These are phyloP conservation scores for Acipenser transmontanus DNA, from an alignment of 2,797 vertebrate species.

Conservation along the genomic window DNA sequence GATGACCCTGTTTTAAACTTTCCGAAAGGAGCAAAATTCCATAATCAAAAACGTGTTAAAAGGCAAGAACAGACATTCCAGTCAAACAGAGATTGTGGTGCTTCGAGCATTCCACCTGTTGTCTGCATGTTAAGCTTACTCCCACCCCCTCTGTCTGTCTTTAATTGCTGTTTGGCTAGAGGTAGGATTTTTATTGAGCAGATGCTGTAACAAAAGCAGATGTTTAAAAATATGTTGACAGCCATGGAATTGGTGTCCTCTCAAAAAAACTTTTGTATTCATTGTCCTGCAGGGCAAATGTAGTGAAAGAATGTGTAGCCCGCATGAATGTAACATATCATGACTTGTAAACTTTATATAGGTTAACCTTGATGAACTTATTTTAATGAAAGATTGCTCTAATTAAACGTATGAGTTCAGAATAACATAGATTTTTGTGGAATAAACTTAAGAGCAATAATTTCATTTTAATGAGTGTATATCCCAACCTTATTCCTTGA, in stretches of 20 bases:
- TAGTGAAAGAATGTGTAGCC: conserved; percentile 22
- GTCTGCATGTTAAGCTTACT: conserved; percentile 13
- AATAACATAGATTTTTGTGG: conserved; percentile 32
- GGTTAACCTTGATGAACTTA: conserved; percentile 28
- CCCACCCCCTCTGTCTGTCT: conserved; percentile 27
- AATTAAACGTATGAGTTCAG: conserved; percentile 35
- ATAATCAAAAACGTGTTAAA: conserved; percentile 31
- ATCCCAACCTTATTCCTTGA: conserved; percentile 17
- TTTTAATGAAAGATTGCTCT: conserved; percentile 34
- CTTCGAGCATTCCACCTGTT: conserved; percentile 30
- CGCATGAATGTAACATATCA: conserved; percentile 21
- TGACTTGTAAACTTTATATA: conserved; percentile 34
- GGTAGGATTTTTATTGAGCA: conserved; percentile 36
- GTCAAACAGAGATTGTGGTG: conserved; percentile 21
- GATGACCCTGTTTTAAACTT: conserved; percentile 14
- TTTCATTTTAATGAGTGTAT: conserved; percentile 27
- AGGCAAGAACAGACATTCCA: conserved; percentile 31
- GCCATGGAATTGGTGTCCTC: conserved; percentile 44
- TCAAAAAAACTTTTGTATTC: conserved; percentile 45
- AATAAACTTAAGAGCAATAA: conserved; percentile 20
- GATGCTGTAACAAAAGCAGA: conserved; percentile 44
- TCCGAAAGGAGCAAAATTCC: conserved; percentile 25
- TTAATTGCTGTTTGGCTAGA: conserved; percentile 42
- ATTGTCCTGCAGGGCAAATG: conserved; percentile 38
- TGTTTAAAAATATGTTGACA: conserved; percentile 50